phyloP scores from a whole-genome alignment of 2,888 invertebrate genomes.

The Geotrupes spiniger region DNA sequence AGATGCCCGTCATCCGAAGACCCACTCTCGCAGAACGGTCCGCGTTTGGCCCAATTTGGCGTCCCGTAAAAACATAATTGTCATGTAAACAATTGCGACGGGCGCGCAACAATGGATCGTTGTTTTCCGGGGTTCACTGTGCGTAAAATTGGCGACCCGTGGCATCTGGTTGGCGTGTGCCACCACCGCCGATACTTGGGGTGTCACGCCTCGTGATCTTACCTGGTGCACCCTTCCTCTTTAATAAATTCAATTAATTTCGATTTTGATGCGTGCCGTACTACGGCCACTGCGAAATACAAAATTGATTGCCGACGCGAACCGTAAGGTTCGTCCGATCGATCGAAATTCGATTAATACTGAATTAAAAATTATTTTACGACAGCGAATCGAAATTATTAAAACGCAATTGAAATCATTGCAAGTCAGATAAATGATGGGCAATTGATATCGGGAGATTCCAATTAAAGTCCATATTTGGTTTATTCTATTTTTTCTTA shows the following conservation, averaged over 20 bases:
- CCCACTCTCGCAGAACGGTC: not conserved
- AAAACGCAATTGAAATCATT: no score
- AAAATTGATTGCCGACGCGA: constrained; percentile 1
- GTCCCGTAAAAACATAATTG: constrained; percentile 32
- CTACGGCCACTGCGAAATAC: constrained; percentile 1
- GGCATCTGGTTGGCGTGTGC: constrained; percentile 35
- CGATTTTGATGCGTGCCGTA: constrained; percentile 15
- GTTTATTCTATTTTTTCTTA: no score
- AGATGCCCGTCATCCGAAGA: not conserved
- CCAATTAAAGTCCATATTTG: no score
- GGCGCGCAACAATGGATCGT: constrained; percentile 26
- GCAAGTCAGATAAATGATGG: no score
- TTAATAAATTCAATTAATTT: constrained; percentile 19
- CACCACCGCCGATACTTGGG: constrained; percentile 22
- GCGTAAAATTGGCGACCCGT: constrained; percentile 36
- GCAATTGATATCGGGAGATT: no score
- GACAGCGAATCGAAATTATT: no score
- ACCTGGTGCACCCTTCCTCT: constrained; percentile 22
- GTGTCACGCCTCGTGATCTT: constrained; percentile 28
- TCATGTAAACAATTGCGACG: constrained; percentile 29
- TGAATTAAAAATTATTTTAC: no score
- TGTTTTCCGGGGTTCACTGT: constrained; percentile 28
- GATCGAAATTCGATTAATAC: no score
- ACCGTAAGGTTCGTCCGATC: no score
- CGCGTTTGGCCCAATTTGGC: constrained; percentile 19